Evolutionary conservation across 2,888 invertebrate genomes (phyloP), one percentile per base, ranked within the genome.

Genomic region (Leptopilina drosophilae): DNA sequence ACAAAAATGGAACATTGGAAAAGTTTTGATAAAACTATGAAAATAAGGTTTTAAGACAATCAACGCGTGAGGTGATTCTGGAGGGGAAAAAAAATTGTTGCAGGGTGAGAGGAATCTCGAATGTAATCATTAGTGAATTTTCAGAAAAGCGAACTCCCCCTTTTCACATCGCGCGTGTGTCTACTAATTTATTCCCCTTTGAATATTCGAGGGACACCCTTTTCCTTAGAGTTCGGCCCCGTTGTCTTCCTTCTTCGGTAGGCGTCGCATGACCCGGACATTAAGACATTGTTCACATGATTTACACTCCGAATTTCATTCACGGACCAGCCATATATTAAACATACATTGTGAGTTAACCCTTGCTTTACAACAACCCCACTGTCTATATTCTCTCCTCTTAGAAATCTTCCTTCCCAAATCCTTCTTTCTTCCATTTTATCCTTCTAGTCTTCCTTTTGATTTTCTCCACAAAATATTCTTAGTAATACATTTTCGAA

Each of bases 201-300:
- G 91, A 91, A 91, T 91, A 87, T 87, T 85, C 85, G 85, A 82
- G 83, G 84, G 85, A 84, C 83, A 81, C 82, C 80, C 81, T 84
- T 73, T 85, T 86, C 85, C 88, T 87, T 87, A 83, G 81, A 84
- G 81, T 82, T 81, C n/a, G 83, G 80, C 77, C 77, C 85, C 89
- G 90, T 89, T 89, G 90, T 91, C 91, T 91, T 91, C 87, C 86
- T 89, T 87, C 89, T 86, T 87, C 86, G 88, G 88, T 90, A 89
- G 91, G 91, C 91, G 91, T 90, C 90, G 89, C 89, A 89, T 91
- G 91, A 91, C 91, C 91, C 89, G 90, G 91, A 91, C 91, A 91
- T 91, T 91, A 91, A 91, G 91, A 91, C 91, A 91, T 91, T 91
- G 91, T 91, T 91, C 91, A 86, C 86, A 89, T 91, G 91, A 91